Evolutionary conservation across 1,140 invertebrate species (phyloP), one percentile per base, ranked within the genome.

Genomic region (Ceratitis capitata): DNA sequence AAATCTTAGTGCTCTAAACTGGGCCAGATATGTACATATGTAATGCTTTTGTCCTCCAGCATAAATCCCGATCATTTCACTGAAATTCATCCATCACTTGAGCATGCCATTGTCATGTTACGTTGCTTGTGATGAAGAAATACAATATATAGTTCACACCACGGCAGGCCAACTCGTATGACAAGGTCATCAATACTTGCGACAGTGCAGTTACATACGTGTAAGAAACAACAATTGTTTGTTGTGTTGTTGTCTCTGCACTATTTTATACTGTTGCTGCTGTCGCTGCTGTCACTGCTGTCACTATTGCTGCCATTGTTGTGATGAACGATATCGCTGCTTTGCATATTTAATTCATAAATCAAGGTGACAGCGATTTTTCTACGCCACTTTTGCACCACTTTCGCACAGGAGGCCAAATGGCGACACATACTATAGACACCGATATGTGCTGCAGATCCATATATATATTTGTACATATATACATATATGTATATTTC

Each of bases 341-440:
- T 78, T 78, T 78, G 69, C 69, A 78, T 78, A 78, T 78, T 78
- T 78, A 78, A 78, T 78, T 78, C 69, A 78, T 78, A 78, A 78
- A 78, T 78, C 69, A 78, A 78, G n/a, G 42, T 47, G 39, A 78
- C 69, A 78, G n/a, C 42, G 69, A 78, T 78, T 78, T 78, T 78
- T 78, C 69, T 78, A 39, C 35, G n/a, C 69, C 42, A 78, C 69
- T 78, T 16, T 78, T n/a, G n/a, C n/a, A 5, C 42, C 39, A 45
- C 69, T 78, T 78, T 78, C 69, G 39, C 69, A n/a, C n/a, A 78
- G 69, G 19, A 45, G 69, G 23, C 32, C n/a, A 78, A 45, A 23
- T 78, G 69, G 23, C n/a, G n/a, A 23, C 9, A 23, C 39, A 29
- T n/a, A n/a, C n/a, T n/a, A 12, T 64, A 23, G 12, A 26, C 39